A percentile compares a stretch with the other conserved stretches of the same genome.
These are phyloP conservation scores for Paraescarpia echinospica DNA, from an alignment of 1,140 invertebrate genomes.

Conservation along the genomic window DNA sequence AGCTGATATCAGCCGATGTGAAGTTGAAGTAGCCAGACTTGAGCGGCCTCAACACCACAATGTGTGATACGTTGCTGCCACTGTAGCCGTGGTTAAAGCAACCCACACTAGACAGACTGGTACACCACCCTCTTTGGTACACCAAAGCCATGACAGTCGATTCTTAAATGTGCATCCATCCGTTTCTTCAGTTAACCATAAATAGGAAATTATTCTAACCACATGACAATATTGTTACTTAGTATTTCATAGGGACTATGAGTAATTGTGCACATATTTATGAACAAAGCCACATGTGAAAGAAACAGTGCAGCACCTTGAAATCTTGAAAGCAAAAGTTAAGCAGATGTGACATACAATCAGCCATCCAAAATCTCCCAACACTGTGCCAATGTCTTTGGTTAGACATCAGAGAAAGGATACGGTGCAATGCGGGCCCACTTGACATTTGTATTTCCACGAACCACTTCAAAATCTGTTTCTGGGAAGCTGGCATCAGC, in stretches of 20 bases:
- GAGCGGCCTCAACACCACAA: constrained; percentile 85
- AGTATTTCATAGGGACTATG: no score
- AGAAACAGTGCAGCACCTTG: no score
- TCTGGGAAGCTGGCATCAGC: constrained; percentile 87
- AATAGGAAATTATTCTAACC: neutral
- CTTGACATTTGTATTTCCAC: constrained; percentile 78
- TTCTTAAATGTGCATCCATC: neutral
- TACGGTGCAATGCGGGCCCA: constrained; percentile 86
- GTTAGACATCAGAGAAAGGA: constrained; percentile 41
- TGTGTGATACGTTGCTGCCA: constrained; percentile 90
- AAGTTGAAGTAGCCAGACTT: constrained; percentile 96
- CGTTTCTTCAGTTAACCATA: neutral
- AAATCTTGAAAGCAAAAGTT: no score
- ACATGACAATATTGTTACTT: neutral
- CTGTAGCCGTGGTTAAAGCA: constrained; percentile 34
- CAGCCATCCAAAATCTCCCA: neutral
- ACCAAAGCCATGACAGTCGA: neutral
- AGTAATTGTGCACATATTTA: no score
- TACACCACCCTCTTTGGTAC: neutral
- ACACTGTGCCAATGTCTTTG: neutral
- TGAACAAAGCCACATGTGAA: no score
- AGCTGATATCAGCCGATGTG: constrained; percentile 89
- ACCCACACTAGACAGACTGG: neutral
- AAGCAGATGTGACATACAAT: neutral
- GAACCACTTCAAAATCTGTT: constrained; percentile 83